phyloP scores from a whole-genome alignment of 2,113 vertebrate genomes.

The Pyxicephalus adspersus region DNA sequence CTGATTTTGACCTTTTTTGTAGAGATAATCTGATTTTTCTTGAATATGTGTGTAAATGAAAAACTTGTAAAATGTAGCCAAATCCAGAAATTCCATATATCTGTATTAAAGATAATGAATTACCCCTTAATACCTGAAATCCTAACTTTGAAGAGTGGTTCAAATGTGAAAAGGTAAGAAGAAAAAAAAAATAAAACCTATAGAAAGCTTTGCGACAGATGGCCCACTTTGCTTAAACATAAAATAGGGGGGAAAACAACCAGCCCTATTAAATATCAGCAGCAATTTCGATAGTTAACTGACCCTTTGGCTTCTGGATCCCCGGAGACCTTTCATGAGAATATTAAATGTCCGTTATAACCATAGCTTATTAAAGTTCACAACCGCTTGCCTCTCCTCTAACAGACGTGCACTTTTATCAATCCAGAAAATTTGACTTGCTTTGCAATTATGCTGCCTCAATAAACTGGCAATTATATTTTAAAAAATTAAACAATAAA shows the following conservation, averaged over 20 bases:
- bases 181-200: not conserved
- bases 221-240: slow-evolving; percentile 10
- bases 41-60: no score
- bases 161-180: not conserved
- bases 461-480: no score
- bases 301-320: slow-evolving; percentile 9
- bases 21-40: no score
- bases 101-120: no score
- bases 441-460: no score
- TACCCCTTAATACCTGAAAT: not conserved
- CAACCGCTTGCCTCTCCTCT: not conserved
- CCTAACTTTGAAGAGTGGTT: not conserved
- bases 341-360: slow-evolving; percentile 23
- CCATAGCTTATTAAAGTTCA: slow-evolving; percentile 8
- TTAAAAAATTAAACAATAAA: no score
- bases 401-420: not conserved
- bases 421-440: not conserved
- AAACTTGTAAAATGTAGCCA: no score
- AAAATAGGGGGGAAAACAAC: not conserved
- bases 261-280: slow-evolving; percentile 43
- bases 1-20: no score
- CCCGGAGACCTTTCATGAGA: slow-evolving; percentile 23
- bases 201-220: slow-evolving; percentile 3
- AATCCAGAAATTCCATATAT: no score
- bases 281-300: slow-evolving; percentile 28